phyloP scores from a whole-genome alignment of 2,113 vertebrate genomes.

The Eptesicus fuscus region DNA sequence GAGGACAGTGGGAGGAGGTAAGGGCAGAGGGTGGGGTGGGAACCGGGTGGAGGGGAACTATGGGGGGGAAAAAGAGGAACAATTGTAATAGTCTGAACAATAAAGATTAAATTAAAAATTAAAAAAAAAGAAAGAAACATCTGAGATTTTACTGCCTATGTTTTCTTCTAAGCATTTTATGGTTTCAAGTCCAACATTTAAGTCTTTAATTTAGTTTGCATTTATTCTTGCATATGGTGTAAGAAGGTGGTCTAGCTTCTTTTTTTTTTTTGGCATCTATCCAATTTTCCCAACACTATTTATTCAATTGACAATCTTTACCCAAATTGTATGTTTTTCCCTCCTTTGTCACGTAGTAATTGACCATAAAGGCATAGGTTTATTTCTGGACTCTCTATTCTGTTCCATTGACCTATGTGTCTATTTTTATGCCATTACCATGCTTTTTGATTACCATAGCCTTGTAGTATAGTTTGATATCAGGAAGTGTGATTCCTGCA shows the following conservation, averaged over 20 bases:
- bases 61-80: no score
- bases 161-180: neutral
- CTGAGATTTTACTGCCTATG: neutral
- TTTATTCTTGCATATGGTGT: neutral
- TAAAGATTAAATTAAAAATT: no score
- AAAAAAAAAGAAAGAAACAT: neutral
- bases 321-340: neutral
- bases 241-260: neutral
- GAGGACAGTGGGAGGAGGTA: no score
- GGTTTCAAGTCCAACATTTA: neutral
- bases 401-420: neutral
- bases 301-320: neutral
- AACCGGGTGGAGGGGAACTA: no score
- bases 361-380: neutral
- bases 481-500: neutral
- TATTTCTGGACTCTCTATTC: neutral
- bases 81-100: no score
- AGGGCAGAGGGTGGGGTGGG: no score
- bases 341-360: neutral
- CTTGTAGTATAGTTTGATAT: neutral
- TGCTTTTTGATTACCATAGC: neutral
- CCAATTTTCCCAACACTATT: neutral
- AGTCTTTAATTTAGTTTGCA: neutral
- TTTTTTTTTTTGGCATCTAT: neutral
- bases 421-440: neutral